Conservation (phyloP, 2,888 invertebrate genomes). For the Nipponacmea schrenckii region DNA sequence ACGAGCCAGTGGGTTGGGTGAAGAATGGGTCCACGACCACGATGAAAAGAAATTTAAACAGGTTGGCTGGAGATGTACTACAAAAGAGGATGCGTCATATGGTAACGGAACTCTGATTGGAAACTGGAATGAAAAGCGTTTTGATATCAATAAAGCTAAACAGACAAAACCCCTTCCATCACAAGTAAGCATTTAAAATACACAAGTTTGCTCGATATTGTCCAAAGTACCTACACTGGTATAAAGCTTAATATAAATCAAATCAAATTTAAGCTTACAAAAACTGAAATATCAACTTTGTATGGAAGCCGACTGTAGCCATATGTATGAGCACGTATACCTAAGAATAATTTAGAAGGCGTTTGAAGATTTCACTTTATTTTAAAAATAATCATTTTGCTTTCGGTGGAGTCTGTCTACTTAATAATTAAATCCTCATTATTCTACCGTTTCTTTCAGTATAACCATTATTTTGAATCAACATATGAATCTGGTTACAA, state of each 20-base stretch:
- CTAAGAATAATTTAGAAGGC: too few species aligned
- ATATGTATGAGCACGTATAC: too few species aligned
- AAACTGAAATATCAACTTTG: too few species aligned
- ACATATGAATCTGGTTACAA: slow-evolving; percentile 56
- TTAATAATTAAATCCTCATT: too few species aligned
- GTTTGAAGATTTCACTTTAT: too few species aligned
- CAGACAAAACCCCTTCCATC: slow-evolving; percentile 59
- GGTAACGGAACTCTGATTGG: slow-evolving; percentile 55
- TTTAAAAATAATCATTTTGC: too few species aligned
- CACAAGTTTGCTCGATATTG: too few species aligned
- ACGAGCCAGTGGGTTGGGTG: slow-evolving; percentile 53
- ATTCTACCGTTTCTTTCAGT: slow-evolving; percentile 48
- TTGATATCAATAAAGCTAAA: slow-evolving; percentile 52
- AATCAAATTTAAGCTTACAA: too few species aligned
- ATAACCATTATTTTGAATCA: slow-evolving; percentile 59
- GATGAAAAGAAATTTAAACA: slow-evolving; percentile 55
- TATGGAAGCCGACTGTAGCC: too few species aligned
- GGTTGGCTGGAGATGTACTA: slow-evolving; percentile 62
- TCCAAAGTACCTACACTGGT: too few species aligned
- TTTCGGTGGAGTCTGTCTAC: too few species aligned
- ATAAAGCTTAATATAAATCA: too few species aligned
- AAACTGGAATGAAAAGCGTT: slow-evolving; percentile 64
- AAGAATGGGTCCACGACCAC: slow-evolving; percentile 58
- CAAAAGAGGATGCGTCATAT: slow-evolving; percentile 54
- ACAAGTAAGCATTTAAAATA: slow-evolving; percentile 48